Evolutionary conservation across 2,888 invertebrate species (phyloP), one percentile per base, ranked within the genome.

Genomic region (Linnaemya vulpina): DNA sequence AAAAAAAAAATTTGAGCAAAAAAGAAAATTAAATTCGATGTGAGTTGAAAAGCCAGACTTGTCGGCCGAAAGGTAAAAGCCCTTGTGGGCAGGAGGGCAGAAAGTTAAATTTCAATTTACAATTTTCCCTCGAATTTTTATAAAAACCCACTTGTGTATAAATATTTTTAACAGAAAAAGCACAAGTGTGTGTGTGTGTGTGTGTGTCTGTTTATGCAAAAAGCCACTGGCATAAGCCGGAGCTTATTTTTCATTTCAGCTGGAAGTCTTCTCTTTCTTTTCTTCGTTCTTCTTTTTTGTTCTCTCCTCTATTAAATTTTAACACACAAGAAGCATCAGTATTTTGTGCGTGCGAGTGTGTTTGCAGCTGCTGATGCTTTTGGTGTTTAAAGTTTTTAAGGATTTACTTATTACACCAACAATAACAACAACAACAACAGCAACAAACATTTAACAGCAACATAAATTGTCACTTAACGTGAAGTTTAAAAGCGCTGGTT

Each of bases 381-480:
- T 49, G 49, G 17, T 68, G 22, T 67, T 60, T 74, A 55, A 60
- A 67, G 15, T 62, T 83, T 35, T 65, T 68, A 79, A 83, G 78
- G 68, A 74, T 83, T n/a, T 83, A 83, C 51, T 68, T 78, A 60
- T 40, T 49, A 43, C 62, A 75, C 62, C 25, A 74, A 55, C 43
- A 70, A 65, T 9, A 40, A 40, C 38, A 40, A 40, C 35, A 35
- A 40, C 60, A 75, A 68, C 22, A 74, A 53, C 38, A 68, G 46
- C 40, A 58, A 62, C 3, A 58, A 63, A 22, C 38, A 68, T 51
- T 55, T 65, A 73, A 30, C 75, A 76, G 43, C 83, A 73, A 83
- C 82, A 80, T 74, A 78, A 82, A 82, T 83, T 78, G 81, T 60
- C 81, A 83, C 82, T 86, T 86, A 83, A 86, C 53, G 68, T 49